Conservation (phyloP, 2,797 vertebrate species). For the Steatocranus sp. region DNA sequence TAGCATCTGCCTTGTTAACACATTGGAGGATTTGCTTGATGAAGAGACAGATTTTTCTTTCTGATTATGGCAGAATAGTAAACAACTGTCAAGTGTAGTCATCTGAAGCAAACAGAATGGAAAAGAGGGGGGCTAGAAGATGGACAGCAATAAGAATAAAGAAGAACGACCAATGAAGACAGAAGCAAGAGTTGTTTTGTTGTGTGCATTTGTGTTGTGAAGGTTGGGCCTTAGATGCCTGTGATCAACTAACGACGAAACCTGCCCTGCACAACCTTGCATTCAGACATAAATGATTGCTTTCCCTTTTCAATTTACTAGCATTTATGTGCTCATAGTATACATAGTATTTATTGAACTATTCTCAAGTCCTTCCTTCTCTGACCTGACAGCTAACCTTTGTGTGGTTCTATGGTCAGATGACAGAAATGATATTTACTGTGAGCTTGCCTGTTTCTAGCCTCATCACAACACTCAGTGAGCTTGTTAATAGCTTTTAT, state of each 20-base stretch:
- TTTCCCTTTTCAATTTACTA: background rate
- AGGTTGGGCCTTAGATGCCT: slow-evolving; percentile 76
- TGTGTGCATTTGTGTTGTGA: slow-evolving; percentile 57
- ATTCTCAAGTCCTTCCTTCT: background rate
- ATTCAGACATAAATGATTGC: slow-evolving; percentile 1
- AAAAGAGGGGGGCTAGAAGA: slow-evolving; percentile 25
- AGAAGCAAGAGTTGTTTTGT: background rate
- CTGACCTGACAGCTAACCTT: background rate
- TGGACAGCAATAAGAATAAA: background rate
- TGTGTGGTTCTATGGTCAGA: background rate
- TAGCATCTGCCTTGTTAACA: background rate
- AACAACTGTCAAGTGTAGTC: background rate
- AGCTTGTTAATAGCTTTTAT: background rate
- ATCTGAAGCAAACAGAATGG: slow-evolving; percentile 38
- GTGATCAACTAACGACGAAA: slow-evolving; percentile 86
- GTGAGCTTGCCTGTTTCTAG: background rate
- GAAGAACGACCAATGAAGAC: background rate
- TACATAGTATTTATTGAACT: background rate
- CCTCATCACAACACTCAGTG: background rate
- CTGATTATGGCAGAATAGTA: background rate
- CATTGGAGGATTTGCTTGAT: background rate
- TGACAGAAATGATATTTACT: background rate
- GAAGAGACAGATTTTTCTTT: background rate
- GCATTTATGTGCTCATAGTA: background rate
- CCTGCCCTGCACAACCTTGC: slow-evolving; percentile 79